Evolutionary conservation across 1,140 invertebrate species (phyloP).

Genomic region (Dreissena rostriformis): DNA sequence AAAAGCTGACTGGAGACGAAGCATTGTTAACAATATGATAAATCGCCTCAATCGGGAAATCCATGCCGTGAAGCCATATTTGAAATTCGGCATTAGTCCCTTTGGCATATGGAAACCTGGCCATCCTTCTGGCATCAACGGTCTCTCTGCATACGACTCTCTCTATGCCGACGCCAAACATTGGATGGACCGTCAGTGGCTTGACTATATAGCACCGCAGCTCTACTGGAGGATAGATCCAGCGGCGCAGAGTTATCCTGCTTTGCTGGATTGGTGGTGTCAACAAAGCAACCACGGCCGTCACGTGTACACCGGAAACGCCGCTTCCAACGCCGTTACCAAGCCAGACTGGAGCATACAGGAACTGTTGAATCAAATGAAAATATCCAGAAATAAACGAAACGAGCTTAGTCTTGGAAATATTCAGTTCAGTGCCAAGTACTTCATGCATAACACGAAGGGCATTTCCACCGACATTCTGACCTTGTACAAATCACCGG

Average conservation of each 20-base stretch:
- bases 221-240: conserved; percentile 78
- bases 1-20: conserved; percentile 72
- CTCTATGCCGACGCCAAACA: conserved; percentile 75
- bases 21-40: conserved; percentile 74
- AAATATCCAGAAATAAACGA: conserved; percentile 59
- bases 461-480: conserved; percentile 66
- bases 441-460: conserved; percentile 69
- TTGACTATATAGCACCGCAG: conserved; percentile 77
- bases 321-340: conserved; percentile 59
- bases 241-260: conserved; percentile 73
- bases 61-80: conserved; percentile 64
- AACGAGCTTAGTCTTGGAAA: conserved; percentile 66
- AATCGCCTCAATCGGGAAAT: conserved; percentile 63
- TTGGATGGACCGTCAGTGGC: conserved; percentile 77
- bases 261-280: conserved; percentile 76
- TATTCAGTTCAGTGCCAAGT: conserved; percentile 74
- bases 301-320: conserved; percentile 71
- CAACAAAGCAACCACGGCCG: conserved; percentile 62
- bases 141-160: conserved; percentile 69
- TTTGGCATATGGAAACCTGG: conserved; percentile 78
- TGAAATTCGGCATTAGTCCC: conserved; percentile 77
- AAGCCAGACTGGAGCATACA: conserved; percentile 63
- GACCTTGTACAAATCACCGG: conserved; percentile 61
- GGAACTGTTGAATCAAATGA: conserved; percentile 72
- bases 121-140: conserved; percentile 68